A percentile compares a stretch with the other conserved stretches of the same genome.
phyloP scores from a whole-genome alignment of 2,113 vertebrate genomes.

The Albula glossodonta region DNA sequence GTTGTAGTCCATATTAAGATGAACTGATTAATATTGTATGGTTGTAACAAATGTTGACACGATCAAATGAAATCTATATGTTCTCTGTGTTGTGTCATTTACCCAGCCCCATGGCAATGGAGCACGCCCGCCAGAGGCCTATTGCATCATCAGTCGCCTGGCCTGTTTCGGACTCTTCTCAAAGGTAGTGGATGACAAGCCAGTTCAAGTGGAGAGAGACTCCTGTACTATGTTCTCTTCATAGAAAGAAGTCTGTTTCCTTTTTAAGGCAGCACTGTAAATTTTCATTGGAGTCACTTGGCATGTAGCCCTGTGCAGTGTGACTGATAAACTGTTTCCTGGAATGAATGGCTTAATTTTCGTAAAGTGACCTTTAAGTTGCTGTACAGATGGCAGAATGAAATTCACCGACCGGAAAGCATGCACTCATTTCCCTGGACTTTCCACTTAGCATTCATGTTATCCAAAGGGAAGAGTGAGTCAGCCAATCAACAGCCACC shows the following conservation, averaged over 20 bases:
- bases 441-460: background rate
- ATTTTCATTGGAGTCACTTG: background rate
- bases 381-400: background rate
- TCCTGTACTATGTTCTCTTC: background rate
- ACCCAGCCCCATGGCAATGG: slow-evolving; percentile 71
- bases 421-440: background rate
- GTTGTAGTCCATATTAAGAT: too few species aligned
- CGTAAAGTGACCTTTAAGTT: background rate
- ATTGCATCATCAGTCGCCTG: slow-evolving; percentile 83
- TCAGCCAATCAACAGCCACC: background rate
- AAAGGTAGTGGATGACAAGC: slow-evolving; percentile 59
- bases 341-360: background rate
- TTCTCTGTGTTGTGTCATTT: background rate
- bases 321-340: background rate
- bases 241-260: background rate
- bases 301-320: background rate
- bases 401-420: background rate
- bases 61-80: background rate
- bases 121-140: slow-evolving; percentile 74
- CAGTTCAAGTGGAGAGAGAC: background rate
- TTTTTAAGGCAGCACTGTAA: background rate
- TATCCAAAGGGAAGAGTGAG: background rate
- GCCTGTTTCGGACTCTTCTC: slow-evolving; percentile 86
- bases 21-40: too few species aligned
- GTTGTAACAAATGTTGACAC: too few species aligned